A percentile compares a stretch with the other conserved stretches of the same genome.
Conservation (phyloP, 35 echinoderm and acorn worm species). For the Lytechinus variegatus region DNA sequence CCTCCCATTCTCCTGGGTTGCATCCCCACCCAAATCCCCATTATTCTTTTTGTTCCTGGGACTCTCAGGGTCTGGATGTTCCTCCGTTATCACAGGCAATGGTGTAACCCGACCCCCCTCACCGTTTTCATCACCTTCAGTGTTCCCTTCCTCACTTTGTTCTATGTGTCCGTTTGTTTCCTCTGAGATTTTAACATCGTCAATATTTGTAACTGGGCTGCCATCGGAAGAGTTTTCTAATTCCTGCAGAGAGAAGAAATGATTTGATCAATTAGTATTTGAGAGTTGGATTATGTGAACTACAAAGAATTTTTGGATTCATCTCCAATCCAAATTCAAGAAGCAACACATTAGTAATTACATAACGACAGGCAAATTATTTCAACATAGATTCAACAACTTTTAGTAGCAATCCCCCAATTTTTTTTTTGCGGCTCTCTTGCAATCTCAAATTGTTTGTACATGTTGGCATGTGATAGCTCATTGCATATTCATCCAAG, state of each 20-base stretch:
- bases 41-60: constrained; percentile 43
- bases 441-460: no score
- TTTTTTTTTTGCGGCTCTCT: no score
- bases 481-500: no score
- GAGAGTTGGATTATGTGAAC: background rate
- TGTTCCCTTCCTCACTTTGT: background rate
- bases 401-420: no score
- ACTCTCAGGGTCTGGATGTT: constrained; percentile 46
- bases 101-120: constrained; percentile 31
- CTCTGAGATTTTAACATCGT: constrained; percentile 8
- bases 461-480: no score
- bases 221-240: constrained; percentile 28
- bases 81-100: constrained; percentile 30
- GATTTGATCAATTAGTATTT: background rate
- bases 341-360: no score
- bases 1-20: constrained; percentile 24
- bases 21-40: constrained; percentile 31
- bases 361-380: no score
- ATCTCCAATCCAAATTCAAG: no score
- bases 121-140: background rate
- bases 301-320: no score
- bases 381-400: no score
- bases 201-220: constrained; percentile 27
- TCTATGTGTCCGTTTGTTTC: constrained; percentile 42
- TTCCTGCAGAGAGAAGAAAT: constrained; percentile 18